A percentile compares a stretch with the other conserved stretches of the same genome.
phyloP scores from a whole-genome alignment of 2,888 invertebrate species.

The Coecobrya sp. region DNA sequence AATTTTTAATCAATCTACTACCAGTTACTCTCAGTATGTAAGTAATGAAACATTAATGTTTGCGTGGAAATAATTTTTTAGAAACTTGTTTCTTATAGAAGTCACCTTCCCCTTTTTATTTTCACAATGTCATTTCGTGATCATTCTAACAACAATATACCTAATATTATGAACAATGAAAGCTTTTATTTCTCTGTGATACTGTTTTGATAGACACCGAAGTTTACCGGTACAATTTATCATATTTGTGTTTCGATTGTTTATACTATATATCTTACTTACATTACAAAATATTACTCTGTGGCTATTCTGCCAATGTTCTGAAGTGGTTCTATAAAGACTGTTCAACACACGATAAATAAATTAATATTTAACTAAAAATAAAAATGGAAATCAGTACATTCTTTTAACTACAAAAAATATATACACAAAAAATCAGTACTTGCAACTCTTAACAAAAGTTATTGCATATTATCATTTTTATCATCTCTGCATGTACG shows the following conservation, averaged over 20 bases:
- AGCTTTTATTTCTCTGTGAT: constrained; percentile 39
- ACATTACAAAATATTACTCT: constrained; percentile 3
- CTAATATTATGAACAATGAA: constrained; percentile 47
- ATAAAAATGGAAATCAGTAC: constrained; percentile 45
- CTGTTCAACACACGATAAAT: background rate
- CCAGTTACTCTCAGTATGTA: background rate
- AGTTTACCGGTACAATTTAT: constrained; percentile 2
- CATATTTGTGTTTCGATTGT: background rate
- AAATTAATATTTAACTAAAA: constrained; percentile 8
- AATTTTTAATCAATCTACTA: background rate
- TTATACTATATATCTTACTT: background rate
- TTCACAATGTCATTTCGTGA: background rate
- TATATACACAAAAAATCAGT: constrained; percentile 53
- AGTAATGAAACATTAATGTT: background rate
- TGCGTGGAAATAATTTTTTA: background rate
- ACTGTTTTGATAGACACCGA: constrained; percentile 18
- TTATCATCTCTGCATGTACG: background rate
- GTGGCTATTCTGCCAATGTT: background rate
- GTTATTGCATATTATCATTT: constrained; percentile 19
- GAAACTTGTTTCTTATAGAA: background rate
- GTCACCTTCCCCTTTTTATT: background rate
- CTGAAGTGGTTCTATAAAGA: background rate
- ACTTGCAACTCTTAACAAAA: constrained; percentile 9
- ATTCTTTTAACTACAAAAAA: constrained; percentile 49
- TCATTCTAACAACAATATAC: background rate